Evolutionary conservation across 2,797 vertebrate genomes (phyloP).

Genomic region (Pangasius larnaudii): DNA sequence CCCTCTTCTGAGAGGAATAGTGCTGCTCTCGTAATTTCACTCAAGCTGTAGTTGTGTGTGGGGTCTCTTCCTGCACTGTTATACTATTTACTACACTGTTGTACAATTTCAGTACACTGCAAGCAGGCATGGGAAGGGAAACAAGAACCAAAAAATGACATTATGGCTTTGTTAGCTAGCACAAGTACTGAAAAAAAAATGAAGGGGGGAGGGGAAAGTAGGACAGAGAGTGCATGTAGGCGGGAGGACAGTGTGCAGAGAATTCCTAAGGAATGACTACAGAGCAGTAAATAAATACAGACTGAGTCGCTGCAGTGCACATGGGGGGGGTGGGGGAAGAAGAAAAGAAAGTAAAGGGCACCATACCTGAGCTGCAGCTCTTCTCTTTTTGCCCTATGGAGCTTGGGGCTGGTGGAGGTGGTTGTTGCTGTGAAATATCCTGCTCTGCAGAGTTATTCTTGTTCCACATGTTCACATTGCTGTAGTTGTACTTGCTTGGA

Average conservation of each 20-base stretch:
- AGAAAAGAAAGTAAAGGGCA: not conserved
- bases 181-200: conserved; percentile 27
- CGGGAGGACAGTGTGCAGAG: conserved; percentile 66
- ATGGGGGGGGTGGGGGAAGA: too few species aligned
- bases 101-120: not conserved
- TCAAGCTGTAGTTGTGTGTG: not conserved
- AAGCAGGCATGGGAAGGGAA: not conserved
- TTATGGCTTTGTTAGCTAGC: conserved; percentile 3
- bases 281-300: conserved; percentile 53
- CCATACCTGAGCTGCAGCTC: conserved; percentile 77
- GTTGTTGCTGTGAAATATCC: conserved; percentile 72
- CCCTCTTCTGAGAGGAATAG: not conserved
- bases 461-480: conserved; percentile 94
- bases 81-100: not conserved
- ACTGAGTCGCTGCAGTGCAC: conserved; percentile 30
- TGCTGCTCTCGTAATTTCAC: not conserved
- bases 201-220: conserved; percentile 17
- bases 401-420: conserved; percentile 70
- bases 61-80: not conserved
- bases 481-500: conserved; percentile 88
- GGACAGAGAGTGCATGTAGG: conserved; percentile 36
- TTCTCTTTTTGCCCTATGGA: conserved; percentile 77
- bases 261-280: conserved; percentile 76
- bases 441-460: conserved; percentile 83
- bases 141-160: not conserved